Percentiles rank a stretch among this genome's conserved stretches.
These are phyloP conservation scores for Brachyopa scutellaris DNA, from an alignment of 2,888 invertebrate species.

Conservation along the genomic window DNA sequence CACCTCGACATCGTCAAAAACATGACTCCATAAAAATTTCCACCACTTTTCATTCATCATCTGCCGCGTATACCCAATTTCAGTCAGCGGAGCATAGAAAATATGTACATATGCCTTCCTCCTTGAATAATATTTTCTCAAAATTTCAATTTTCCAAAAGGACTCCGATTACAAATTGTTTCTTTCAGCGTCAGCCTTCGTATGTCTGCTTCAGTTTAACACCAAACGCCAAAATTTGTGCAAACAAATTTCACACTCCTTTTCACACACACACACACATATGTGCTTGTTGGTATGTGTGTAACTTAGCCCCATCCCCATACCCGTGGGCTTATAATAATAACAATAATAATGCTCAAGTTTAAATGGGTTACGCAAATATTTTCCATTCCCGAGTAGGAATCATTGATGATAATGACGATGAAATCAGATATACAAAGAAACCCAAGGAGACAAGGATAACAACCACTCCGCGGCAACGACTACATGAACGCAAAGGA, in stretches of 20 bases:
- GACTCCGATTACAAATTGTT: conserved; percentile 28
- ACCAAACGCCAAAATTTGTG: conserved; percentile 17
- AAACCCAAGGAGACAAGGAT: conserved; percentile 22
- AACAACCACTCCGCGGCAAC: not conserved
- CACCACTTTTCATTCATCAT: conserved; percentile 27
- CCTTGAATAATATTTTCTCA: conserved; percentile 45
- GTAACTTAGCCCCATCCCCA: not conserved
- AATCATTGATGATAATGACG: not conserved
- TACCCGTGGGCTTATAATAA: conserved; percentile 29
- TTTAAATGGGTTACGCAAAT: conserved; percentile 68
- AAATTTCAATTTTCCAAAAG: conserved; percentile 67
- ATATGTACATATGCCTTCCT: conserved; percentile 4
- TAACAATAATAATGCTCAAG: conserved; percentile 51
- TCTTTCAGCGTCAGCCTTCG: not conserved
- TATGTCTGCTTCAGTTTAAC: conserved; percentile 5
- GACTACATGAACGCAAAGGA: not conserved
- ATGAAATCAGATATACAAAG: conserved; percentile 39
- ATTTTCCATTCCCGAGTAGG: conserved; percentile 22
- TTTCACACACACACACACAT: no score
- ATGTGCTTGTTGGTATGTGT: not conserved
- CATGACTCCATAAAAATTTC: conserved; percentile 14
- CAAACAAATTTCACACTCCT: conserved; percentile 37
- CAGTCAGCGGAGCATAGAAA: conserved; percentile 10
- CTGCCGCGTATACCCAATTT: not conserved
- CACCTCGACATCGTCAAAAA: conserved; percentile 1